Conservation (phyloP, 2,797 vertebrate genomes). For the Peromyscus aztecus region DNA sequence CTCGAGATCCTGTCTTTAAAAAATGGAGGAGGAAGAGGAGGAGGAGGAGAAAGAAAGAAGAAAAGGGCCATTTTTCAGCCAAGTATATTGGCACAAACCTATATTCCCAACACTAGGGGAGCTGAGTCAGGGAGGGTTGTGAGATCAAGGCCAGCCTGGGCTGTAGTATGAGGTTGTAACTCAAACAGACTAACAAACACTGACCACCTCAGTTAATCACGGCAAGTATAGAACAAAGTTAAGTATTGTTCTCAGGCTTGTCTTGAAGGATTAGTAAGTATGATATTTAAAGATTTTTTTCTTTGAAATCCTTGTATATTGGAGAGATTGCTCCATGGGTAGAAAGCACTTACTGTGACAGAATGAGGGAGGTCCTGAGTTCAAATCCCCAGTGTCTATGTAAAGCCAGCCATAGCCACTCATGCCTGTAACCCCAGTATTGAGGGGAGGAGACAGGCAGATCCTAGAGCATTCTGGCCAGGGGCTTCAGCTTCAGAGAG, state of each 20-base stretch:
- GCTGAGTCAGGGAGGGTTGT: neutral
- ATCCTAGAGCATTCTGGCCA: neutral
- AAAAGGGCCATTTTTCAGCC: neutral
- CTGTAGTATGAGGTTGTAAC: neutral
- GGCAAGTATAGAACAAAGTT: neutral
- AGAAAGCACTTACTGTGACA: neutral
- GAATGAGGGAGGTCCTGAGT: neutral
- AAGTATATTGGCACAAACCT: neutral
- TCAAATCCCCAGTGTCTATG: neutral
- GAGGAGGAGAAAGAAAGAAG: neutral
- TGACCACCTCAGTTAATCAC: neutral
- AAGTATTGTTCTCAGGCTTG: neutral
- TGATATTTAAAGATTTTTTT: conserved; percentile 42
- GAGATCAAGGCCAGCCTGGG: neutral
- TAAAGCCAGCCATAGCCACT: neutral
- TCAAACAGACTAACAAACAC: neutral
- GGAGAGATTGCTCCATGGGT: neutral
- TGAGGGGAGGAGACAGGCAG: neutral
- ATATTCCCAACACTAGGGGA: neutral
- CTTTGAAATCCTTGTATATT: neutral
- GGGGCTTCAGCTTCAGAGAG: neutral
- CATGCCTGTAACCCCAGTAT: neutral
- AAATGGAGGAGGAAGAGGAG: neutral
- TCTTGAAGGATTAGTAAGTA: conserved; percentile 14
- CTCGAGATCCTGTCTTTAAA: neutral